Evolutionary conservation across 2,888 invertebrate genomes (phyloP).

Genomic region (Trisateles emortualis): DNA sequence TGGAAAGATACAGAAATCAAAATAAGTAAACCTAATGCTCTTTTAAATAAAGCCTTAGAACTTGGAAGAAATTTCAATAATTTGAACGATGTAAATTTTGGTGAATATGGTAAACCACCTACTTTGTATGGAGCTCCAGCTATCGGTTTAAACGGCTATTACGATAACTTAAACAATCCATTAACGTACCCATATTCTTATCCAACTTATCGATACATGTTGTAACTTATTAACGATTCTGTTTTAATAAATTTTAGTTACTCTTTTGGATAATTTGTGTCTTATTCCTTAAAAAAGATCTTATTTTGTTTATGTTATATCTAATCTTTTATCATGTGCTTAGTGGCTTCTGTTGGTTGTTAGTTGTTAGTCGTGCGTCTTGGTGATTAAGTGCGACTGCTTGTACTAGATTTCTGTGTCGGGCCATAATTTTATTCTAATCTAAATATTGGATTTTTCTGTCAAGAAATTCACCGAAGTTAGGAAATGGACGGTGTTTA

Average conservation of each 20-base stretch:
- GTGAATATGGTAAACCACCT: not conserved
- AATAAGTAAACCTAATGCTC: constrained; percentile 1
- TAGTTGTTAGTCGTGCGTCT: too few species aligned
- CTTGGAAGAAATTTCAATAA: constrained; percentile 8
- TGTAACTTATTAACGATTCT: constrained; percentile 1
- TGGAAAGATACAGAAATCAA: constrained; percentile 30
- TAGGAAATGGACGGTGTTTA: too few species aligned
- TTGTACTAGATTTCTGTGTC: too few species aligned
- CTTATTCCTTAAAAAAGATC: not conserved
- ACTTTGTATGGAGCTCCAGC: not conserved
- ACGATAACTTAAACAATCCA: constrained; percentile 21
- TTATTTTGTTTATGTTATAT: not conserved
- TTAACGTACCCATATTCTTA: constrained; percentile 16
- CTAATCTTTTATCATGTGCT: too few species aligned
- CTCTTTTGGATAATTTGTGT: not conserved
- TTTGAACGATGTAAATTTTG: not conserved
- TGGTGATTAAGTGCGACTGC: too few species aligned
- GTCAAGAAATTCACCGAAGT: too few species aligned
- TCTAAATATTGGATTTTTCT: too few species aligned
- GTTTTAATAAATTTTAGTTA: constrained; percentile 10
- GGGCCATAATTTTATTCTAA: too few species aligned
- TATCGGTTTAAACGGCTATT: constrained; percentile 21
- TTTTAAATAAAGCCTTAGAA: not conserved
- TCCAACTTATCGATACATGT: constrained; percentile 13
- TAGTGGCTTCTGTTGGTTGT: too few species aligned